Percentiles rank a stretch among this genome's conserved stretches.
These are phyloP conservation scores for Calliphora vicina DNA, from an alignment of 1,140 invertebrate species.

Conservation along the genomic window DNA sequence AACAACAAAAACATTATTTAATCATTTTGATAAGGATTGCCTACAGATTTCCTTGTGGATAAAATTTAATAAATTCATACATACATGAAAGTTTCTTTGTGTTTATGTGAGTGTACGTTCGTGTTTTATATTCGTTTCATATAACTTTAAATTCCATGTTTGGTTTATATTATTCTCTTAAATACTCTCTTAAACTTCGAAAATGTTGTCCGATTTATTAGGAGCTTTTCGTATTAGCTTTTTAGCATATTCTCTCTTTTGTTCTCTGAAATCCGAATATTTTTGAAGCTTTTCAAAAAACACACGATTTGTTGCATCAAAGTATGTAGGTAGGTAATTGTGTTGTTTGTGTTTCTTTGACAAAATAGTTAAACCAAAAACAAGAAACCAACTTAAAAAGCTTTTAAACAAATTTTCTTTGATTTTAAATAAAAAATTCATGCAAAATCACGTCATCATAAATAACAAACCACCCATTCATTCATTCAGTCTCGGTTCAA, in stretches of 20 bases:
- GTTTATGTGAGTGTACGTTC: neutral
- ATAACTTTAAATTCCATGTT: neutral
- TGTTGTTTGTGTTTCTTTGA: too few relatives aligned
- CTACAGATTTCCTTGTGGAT: neutral
- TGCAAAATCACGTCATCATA: too few relatives aligned
- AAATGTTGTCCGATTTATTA: neutral
- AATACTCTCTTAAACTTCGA: neutral
- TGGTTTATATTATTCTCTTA: neutral
- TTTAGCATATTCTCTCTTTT: neutral
- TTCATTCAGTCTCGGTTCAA: too few relatives aligned
- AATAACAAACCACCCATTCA: too few relatives aligned
- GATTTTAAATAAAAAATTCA: too few relatives aligned
- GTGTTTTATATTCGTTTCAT: too few relatives aligned
- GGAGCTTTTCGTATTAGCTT: neutral
- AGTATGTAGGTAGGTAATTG: too few relatives aligned
- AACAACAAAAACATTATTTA: too few relatives aligned
- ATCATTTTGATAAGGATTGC: neutral
- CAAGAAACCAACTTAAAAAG: too few relatives aligned
- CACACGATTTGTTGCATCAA: neutral
- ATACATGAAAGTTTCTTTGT: neutral
- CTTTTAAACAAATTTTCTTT: too few relatives aligned
- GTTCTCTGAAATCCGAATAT: neutral
- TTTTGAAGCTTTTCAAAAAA: neutral
- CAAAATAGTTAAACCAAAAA: too few relatives aligned
- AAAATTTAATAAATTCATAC: neutral